Base-by-base conservation (phyloP, 2,888 invertebrate species). In the Odontocerum albicorne region DNA sequence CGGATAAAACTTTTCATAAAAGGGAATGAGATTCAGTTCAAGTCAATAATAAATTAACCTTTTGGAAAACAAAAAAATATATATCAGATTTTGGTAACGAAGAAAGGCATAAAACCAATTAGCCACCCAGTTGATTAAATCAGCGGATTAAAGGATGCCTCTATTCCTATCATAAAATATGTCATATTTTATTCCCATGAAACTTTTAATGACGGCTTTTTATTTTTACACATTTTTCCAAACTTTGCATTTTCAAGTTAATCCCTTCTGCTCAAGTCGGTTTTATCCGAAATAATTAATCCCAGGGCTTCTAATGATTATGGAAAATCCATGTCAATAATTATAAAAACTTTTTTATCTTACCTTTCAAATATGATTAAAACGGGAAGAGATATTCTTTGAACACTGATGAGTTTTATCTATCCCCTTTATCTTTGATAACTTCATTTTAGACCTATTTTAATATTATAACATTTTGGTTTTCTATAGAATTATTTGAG, bases 281-380 rank as follows among this genome's bases (percentile, higher is more conserved):
- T 55, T 55, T 55, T 47, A 39, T 19, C 46, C 7, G 22, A 55
- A 55, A 58, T 44, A 54, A 55, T 51, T 54, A 58, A 58, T 55
- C 54, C 50, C 35, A 15, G 36, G 17, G 42, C 47, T 43, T 40
- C 51, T 51, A 22, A 47, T 32, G 58, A 55, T 58, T 58, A 58
- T 50, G 58, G 58, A 55, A 55, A 35, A 57, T 44, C 49, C 58
- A 22, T 58, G 54, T 55, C 45, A 49, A 46, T 50, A 55, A 42
- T 58, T 58, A 45, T 52, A 44, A 45, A 27, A 49, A 49, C 27
- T 49, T 38, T 49, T 40, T 36, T 10, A n/a, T n/a, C n/a, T n/a
- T n/a, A n/a, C n/a, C n/a, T n/a, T n/a, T n/a, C n/a, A n/a, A n/a
- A n/a, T n/a, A n/a, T n/a, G n/a, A n/a, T n/a, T n/a, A n/a, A n/a